These are phyloP conservation scores for Hyperoplus lanceolatus DNA, from an alignment of 2,797 vertebrate species.

Conservation along the genomic window DNA sequence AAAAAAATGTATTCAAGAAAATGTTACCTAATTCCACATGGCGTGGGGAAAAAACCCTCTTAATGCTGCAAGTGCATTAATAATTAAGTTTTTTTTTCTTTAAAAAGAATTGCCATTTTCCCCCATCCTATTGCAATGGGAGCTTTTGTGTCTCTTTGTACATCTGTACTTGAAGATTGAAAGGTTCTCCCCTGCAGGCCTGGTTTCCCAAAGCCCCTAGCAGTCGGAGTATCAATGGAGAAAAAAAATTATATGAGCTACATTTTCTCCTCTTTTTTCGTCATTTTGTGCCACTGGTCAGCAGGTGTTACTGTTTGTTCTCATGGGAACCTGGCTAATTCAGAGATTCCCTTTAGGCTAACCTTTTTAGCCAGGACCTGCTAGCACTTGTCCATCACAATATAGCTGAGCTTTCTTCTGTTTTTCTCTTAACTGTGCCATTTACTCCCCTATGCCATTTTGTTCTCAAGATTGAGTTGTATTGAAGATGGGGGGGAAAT, in stretches of 20 bases:
- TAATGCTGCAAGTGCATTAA: slow-evolving; percentile 61
- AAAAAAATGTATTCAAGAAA: slow-evolving; percentile 31
- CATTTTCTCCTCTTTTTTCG: neutral
- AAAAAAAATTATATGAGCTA: neutral
- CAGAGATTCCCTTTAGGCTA: too few species aligned
- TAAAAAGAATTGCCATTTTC: slow-evolving; percentile 17
- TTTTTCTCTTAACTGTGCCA: neutral
- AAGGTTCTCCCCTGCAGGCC: slow-evolving; percentile 41
- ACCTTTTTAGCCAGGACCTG: neutral
- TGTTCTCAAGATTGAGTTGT: neutral
- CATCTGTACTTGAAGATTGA: slow-evolving; percentile 61
- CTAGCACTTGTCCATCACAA: neutral
- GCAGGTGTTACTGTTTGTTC: neutral
- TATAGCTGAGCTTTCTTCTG: neutral
- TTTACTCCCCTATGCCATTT: neutral
- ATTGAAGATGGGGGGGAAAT: neutral
- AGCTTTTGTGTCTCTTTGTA: slow-evolving; percentile 53
- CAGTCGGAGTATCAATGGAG: slow-evolving; percentile 1
- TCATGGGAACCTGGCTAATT: neutral
- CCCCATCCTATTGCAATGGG: slow-evolving; percentile 13
- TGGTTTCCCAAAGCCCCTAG: slow-evolving; percentile 51
- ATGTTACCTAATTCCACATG: slow-evolving; percentile 16
- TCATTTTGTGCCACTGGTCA: slow-evolving; percentile 20
- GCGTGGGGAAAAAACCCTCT: slow-evolving; percentile 31
- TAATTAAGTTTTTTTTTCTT: slow-evolving; percentile 46